Evolutionary conservation across 2,888 invertebrate genomes (phyloP).

Genomic region (Cryptocephalus moraei): DNA sequence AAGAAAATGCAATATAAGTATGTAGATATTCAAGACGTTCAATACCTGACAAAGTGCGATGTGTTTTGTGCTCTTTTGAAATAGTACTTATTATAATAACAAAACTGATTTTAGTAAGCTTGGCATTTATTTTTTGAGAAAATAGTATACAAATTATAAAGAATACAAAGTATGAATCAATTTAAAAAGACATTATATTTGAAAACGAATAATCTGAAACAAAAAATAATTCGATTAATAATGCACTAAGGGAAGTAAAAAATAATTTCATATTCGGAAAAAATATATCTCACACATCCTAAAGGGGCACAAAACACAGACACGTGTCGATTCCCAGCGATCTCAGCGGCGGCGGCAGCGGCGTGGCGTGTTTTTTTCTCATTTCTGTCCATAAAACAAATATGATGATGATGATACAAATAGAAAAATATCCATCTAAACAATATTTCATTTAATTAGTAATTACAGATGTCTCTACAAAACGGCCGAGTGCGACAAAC

Average conservation of each 20-base stretch:
- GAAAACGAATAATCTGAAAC: too few species aligned
- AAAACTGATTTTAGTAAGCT: neutral
- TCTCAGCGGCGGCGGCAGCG: neutral
- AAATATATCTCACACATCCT: neutral
- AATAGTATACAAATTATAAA: neutral
- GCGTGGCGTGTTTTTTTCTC: slow-evolving; percentile 9
- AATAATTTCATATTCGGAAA: neutral
- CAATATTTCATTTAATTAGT: slow-evolving; percentile 21
- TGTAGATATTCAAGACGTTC: slow-evolving; percentile 6
- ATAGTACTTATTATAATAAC: slow-evolving; percentile 3
- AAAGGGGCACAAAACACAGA: slow-evolving; percentile 5
- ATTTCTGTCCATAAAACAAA: slow-evolving; percentile 3
- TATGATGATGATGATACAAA: slow-evolving; percentile 24
- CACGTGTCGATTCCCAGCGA: slow-evolving; percentile 21
- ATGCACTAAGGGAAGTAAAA: neutral
- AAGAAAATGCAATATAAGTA: slow-evolving; percentile 15
- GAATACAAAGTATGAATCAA: neutral
- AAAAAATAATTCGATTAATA: neutral
- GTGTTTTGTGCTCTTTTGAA: slow-evolving; percentile 15
- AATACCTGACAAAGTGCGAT: neutral
- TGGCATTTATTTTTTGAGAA: neutral
- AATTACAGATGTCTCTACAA: slow-evolving; percentile 15
- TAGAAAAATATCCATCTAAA: slow-evolving; percentile 34
- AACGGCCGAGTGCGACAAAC: slow-evolving; percentile 1
- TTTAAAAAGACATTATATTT: too few species aligned